Percentiles rank a stretch among this genome's conserved stretches.
These are phyloP conservation scores for Lethenteron reissneri DNA, from an alignment of 2,113 vertebrate species.

Conservation along the genomic window DNA sequence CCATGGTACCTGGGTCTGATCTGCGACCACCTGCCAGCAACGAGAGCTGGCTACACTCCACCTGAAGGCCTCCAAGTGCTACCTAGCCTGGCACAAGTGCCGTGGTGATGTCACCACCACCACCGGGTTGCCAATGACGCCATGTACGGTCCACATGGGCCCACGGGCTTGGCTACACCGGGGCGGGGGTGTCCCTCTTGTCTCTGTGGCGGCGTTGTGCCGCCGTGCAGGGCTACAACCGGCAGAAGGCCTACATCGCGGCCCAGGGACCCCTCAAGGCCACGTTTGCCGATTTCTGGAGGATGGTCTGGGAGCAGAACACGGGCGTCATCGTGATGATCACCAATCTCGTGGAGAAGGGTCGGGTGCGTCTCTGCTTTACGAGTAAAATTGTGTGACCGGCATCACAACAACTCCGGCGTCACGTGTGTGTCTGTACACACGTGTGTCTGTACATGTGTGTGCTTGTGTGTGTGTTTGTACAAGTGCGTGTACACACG, in stretches of 20 bases:
- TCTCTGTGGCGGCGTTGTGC: constrained; percentile 7
- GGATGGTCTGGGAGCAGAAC: constrained; percentile 98
- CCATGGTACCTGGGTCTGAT: too few relatives aligned
- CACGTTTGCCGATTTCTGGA: constrained; percentile 98
- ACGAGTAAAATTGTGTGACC: too few relatives aligned
- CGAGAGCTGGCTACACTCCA: too few relatives aligned
- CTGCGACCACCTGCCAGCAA: too few relatives aligned
- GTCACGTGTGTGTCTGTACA: background rate
- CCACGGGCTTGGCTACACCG: too few relatives aligned
- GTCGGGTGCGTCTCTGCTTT: constrained; percentile 41
- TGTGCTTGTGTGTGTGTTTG: constrained; percentile 1
- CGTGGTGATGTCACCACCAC: too few relatives aligned
- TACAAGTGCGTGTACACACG: background rate
- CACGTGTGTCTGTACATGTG: background rate
- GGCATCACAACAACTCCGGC: too few relatives aligned
- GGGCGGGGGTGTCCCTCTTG: too few relatives aligned
- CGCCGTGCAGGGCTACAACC: constrained; percentile 75
- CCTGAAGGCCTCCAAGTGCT: too few relatives aligned
- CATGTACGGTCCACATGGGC: too few relatives aligned
- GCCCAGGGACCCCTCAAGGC: constrained; percentile 95
- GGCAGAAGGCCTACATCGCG: constrained; percentile 78
- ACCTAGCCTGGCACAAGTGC: too few relatives aligned
- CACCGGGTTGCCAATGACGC: too few relatives aligned
- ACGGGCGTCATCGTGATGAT: constrained; percentile 93
- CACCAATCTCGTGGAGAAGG: constrained; percentile 96